These are phyloP conservation scores for Drosophila fuyamai DNA, from an alignment of 1,140 invertebrate genomes.

Conservation along the genomic window DNA sequence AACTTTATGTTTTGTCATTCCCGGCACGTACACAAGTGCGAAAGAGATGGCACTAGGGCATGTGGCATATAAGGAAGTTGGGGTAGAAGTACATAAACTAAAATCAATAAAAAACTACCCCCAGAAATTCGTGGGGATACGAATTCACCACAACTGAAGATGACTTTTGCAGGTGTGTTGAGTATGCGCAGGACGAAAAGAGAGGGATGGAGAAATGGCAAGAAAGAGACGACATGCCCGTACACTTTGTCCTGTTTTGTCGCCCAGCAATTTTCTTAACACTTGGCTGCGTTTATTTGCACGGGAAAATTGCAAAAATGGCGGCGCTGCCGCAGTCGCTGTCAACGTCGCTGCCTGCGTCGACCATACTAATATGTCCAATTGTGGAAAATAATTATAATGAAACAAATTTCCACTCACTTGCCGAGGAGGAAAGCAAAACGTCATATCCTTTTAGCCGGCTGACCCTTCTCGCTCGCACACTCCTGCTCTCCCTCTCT, in stretches of 20 bases:
- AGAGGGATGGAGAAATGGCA: slow-evolving; percentile 11
- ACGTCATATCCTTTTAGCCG: slow-evolving; percentile 76
- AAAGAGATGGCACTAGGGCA: slow-evolving; percentile 3
- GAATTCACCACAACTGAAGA: slow-evolving; percentile 32
- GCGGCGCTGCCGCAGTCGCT: slow-evolving; percentile 34
- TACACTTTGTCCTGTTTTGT: slow-evolving; percentile 48
- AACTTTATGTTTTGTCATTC: slow-evolving; percentile 83
- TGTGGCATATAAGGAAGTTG: slow-evolving; percentile 18
- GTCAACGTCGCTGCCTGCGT: slow-evolving; percentile 30
- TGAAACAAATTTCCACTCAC: slow-evolving; percentile 85
- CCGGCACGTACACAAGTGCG: slow-evolving; percentile 51
- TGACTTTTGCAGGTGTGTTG: slow-evolving; percentile 12
- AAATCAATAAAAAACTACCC: slow-evolving; percentile 78
- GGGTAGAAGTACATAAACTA: slow-evolving; percentile 45
- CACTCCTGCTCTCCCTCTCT: slow-evolving; percentile 14
- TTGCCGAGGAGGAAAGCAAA: slow-evolving; percentile 80
- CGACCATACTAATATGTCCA: slow-evolving; percentile 85
- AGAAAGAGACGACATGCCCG: slow-evolving; percentile 21
- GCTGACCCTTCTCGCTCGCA: slow-evolving; percentile 60
- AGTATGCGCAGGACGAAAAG: slow-evolving; percentile 33
- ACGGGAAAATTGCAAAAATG: slow-evolving; percentile 82
- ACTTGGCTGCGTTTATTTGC: slow-evolving; percentile 77
- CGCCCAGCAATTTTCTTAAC: slow-evolving; percentile 55
- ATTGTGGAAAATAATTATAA: slow-evolving; percentile 85
- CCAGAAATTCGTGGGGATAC: slow-evolving; percentile 27